Evolutionary conservation across 2,888 invertebrate genomes (phyloP), one percentile per base, ranked within the genome.

Genomic region (Strigamia transsilvanica): DNA sequence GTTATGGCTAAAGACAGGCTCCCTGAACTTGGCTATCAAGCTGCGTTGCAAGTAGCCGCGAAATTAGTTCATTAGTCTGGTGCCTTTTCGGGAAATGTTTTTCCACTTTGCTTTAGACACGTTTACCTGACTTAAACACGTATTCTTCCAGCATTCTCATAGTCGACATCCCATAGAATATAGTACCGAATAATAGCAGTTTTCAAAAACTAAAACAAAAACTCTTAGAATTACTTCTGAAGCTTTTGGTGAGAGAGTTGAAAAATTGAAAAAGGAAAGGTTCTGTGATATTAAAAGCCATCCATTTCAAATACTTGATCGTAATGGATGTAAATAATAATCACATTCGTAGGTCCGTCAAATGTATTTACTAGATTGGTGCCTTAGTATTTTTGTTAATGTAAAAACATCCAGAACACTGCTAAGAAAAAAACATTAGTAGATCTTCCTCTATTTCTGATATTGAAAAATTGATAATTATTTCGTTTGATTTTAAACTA

Each of bases 1-100:
- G 94, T 96, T 4, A 93, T 94, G 86, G 96, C 95, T 0, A 91
- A 93, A 83, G 96, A 97, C 88, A 90, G 97, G 18, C 91, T 95
- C 82, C 94, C 95, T 0, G 95, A 96, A 86, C 90, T 97, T 3
- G 97, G 96, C 27, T 94, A 95, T 88, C 95, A 95, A 87, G 90
- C 96, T 21, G 96, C 96, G 51, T 91, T 95, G 90, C 42, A 80
- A 51, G 41, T 80, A 27, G 73, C 73, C 23, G 73, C 73, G 32
- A 73, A 73, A 73, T 27, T 73, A 73, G 73, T 73, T 73, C 73
- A 73, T 27, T 73, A 73, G 32, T 23, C 73, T n/a, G 73, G 32
- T 15, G 32, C 73, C 73, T 23, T 73, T 10, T 73, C 38, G 23
- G 73, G 73, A 73, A 73, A 27, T 73, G 27, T 66, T 32, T 32